Conservation (phyloP, 2,113 vertebrate species). For the Mormoops blainvillei region DNA sequence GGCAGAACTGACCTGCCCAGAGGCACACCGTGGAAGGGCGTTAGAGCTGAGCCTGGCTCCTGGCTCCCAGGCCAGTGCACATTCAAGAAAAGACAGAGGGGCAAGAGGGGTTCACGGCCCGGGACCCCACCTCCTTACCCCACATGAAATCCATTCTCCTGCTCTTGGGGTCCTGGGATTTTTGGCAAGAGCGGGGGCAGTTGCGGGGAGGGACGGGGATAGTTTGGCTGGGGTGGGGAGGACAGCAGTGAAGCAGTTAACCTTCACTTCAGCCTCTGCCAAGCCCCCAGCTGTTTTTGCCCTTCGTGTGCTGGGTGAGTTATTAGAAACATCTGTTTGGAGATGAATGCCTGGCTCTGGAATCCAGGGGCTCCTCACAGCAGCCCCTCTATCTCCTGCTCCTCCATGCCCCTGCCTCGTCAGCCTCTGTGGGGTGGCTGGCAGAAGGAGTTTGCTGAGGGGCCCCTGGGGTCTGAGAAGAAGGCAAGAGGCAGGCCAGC, state of each 20-base stretch:
- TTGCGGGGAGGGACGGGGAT: background rate
- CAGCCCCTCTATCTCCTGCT: background rate
- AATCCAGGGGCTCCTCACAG: slow-evolving; percentile 11
- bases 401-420: background rate
- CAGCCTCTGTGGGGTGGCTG: background rate
- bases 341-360: slow-evolving; percentile 26
- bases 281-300: slow-evolving; percentile 62
- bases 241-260: slow-evolving; percentile 51
- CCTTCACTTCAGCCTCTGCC: slow-evolving; percentile 14
- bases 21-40: background rate
- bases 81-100: background rate
- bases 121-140: background rate
- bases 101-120: background rate
- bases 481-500: background rate
- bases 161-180: background rate
- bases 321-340: slow-evolving; percentile 73
- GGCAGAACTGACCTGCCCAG: background rate
- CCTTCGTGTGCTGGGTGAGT: slow-evolving; percentile 48
- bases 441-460: background rate
- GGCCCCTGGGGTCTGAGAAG: background rate
- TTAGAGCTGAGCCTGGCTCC: background rate
- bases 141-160: background rate
- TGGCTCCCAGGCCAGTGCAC: background rate
- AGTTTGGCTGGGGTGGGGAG: background rate
- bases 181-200: background rate